Evolutionary conservation across 1,140 invertebrate species (phyloP).

Genomic region (Drosophila jambulina): DNA sequence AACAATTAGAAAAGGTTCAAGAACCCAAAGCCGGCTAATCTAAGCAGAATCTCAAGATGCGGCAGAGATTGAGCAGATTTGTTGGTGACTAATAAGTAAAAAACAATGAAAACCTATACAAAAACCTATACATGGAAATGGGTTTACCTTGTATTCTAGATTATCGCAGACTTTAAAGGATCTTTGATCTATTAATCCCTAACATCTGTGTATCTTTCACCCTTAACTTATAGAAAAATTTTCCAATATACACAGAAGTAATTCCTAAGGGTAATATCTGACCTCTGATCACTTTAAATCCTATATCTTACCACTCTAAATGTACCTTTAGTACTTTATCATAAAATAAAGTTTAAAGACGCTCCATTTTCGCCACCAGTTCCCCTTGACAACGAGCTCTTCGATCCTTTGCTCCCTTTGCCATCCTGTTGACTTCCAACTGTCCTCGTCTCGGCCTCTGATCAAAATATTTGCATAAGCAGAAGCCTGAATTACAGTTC

Average conservation of each 20-base stretch:
- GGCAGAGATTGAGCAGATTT: not conserved
- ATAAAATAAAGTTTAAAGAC: not conserved
- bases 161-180: not conserved
- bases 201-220: not conserved
- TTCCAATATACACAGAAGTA: not conserved
- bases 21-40: not conserved
- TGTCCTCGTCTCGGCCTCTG: slow-evolving; percentile 38
- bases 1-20: slow-evolving; percentile 61
- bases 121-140: too few relatives aligned
- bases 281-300: not conserved
- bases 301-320: not conserved
- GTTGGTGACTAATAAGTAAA: not conserved
- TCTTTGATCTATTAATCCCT: too few relatives aligned
- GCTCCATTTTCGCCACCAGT: not conserved
- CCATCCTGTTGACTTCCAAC: slow-evolving; percentile 40
- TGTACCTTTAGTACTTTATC: too few relatives aligned
- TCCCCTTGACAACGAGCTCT: not conserved
- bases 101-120: not conserved
- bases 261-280: not conserved
- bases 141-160: not conserved
- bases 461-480: slow-evolving; percentile 81
- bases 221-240: not conserved
- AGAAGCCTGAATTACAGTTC: slow-evolving; percentile 69
- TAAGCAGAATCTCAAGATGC: not conserved
- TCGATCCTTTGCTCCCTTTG: not conserved